Conservation (phyloP, 2,797 vertebrate genomes). For the Gallirallus australis region DNA sequence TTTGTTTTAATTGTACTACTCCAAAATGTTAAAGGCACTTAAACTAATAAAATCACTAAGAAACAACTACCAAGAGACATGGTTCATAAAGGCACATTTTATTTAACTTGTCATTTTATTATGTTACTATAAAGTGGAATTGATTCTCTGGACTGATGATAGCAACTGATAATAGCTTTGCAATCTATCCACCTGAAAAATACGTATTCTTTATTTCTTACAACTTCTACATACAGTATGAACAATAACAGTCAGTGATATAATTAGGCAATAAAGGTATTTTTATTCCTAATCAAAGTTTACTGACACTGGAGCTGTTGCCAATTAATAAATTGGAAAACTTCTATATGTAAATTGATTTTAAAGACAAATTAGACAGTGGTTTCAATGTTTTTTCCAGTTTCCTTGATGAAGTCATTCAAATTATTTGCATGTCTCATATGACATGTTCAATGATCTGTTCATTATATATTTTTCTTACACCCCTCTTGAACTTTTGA, state of each 20-base stretch:
- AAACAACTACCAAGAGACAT: not conserved
- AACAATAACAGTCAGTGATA: not conserved
- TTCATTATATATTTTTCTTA: not conserved
- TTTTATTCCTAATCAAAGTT: not conserved
- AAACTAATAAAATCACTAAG: conserved; percentile 12
- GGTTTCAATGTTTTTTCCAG: not conserved
- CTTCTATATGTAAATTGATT: not conserved
- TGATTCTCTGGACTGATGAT: not conserved
- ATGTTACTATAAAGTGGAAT: not conserved
- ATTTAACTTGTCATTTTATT: not conserved
- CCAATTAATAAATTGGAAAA: not conserved
- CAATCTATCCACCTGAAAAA: not conserved
- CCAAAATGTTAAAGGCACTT: conserved; percentile 12
- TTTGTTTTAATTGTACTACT: not conserved
- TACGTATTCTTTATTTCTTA: not conserved
- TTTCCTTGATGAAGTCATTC: not conserved
- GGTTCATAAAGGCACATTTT: not conserved
- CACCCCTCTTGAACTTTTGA: not conserved
- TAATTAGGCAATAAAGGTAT: not conserved
- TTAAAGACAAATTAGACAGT: not conserved
- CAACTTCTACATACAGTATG: not conserved
- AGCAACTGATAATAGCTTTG: not conserved
- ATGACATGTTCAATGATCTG: not conserved
- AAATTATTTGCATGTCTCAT: not conserved
- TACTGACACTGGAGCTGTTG: not conserved